phyloP scores from a whole-genome alignment of 2,797 vertebrate species.

The Remorina albescens region DNA sequence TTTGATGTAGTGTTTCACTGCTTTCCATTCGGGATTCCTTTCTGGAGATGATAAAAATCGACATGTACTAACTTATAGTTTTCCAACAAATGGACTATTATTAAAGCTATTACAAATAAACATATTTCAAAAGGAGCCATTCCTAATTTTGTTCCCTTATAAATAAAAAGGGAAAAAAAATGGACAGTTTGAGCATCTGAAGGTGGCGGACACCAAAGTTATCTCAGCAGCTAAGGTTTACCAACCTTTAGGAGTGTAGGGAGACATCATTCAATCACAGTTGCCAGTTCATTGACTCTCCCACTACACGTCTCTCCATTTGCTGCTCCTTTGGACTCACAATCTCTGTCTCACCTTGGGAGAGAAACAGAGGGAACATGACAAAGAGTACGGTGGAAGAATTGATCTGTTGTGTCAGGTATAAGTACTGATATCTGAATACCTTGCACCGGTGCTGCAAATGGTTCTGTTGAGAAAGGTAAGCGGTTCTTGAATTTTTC shows the following conservation, averaged over 20 bases:
- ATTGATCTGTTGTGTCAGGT: constrained; percentile 81
- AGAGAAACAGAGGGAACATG: constrained; percentile 53
- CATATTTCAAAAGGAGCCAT: constrained; percentile 18
- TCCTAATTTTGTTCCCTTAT: constrained; percentile 30
- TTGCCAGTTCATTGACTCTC: constrained; percentile 61
- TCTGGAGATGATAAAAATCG: not conserved
- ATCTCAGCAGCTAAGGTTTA: constrained; percentile 65
- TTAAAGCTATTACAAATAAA: constrained; percentile 33
- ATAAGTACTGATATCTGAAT: constrained; percentile 82
- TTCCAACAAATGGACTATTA: constrained; percentile 21
- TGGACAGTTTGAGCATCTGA: constrained; percentile 8
- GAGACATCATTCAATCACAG: constrained; percentile 69
- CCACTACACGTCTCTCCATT: constrained; percentile 50
- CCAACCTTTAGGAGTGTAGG: constrained; percentile 62
- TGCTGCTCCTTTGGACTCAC: constrained; percentile 73
- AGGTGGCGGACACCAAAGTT: constrained; percentile 49
- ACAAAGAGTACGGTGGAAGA: constrained; percentile 68
- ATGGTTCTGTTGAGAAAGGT: constrained; percentile 70
- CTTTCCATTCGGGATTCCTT: constrained; percentile 17
- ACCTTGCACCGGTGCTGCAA: constrained; percentile 65
- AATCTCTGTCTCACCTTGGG: constrained; percentile 73
- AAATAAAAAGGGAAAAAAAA: constrained; percentile 28
- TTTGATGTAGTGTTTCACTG: not conserved
- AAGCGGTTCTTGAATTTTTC: constrained; percentile 68
- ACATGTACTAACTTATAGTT: constrained; percentile 6